phyloP scores from a whole-genome alignment of 2,888 invertebrate genomes.

The Thalpophila matura region DNA sequence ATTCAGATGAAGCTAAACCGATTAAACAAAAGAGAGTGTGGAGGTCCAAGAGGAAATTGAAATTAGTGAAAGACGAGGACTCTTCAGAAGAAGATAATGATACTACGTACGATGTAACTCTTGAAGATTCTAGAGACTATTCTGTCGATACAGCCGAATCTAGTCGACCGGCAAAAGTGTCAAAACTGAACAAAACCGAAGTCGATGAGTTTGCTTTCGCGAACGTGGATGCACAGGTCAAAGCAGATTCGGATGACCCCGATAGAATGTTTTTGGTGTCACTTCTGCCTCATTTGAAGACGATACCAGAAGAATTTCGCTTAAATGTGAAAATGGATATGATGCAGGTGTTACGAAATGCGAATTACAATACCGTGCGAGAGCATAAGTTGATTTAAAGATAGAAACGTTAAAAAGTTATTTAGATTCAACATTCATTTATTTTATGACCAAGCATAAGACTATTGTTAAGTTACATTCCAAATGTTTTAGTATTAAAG shows the following conservation, averaged over 20 bases:
- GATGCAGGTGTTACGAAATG: constrained; percentile 84
- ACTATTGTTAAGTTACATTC: constrained; percentile 55
- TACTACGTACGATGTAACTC: constrained; percentile 62
- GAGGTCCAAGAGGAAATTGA: constrained; percentile 74
- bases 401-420: constrained; percentile 2
- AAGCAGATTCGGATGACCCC: constrained; percentile 76
- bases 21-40: constrained; percentile 66
- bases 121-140: constrained; percentile 65
- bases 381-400: constrained; percentile 71
- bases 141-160: constrained; percentile 63
- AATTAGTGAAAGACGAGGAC: constrained; percentile 71
- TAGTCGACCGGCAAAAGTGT: constrained; percentile 57
- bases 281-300: constrained; percentile 82
- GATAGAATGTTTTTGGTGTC: constrained; percentile 85
- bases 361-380: constrained; percentile 72
- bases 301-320: constrained; percentile 80
- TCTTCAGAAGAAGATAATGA: constrained; percentile 76
- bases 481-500: constrained; percentile 50
- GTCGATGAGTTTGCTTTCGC: constrained; percentile 82
- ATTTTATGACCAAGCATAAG: constrained; percentile 41
- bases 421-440: constrained; percentile 2
- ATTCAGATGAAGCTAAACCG: constrained; percentile 68
- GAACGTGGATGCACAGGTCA: constrained; percentile 74
- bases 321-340: constrained; percentile 85
- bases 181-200: constrained; percentile 58